Evolutionary conservation across 2,888 invertebrate species (phyloP).

Genomic region (Cistogaster globosa): DNA sequence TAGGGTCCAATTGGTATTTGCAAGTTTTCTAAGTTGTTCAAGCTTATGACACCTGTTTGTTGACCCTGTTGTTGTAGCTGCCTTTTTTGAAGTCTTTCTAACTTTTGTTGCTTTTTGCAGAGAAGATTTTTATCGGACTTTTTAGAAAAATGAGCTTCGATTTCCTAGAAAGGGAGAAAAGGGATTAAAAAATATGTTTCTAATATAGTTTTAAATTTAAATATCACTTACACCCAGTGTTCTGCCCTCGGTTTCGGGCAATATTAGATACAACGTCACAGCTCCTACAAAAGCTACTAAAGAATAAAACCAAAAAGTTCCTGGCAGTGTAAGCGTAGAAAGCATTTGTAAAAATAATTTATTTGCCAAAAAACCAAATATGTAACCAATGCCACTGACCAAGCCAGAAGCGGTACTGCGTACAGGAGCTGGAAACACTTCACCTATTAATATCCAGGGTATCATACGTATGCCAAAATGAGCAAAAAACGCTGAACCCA

Average conservation of each 20-base stretch:
- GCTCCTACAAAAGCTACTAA: constrained; percentile 86
- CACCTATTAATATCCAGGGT: constrained; percentile 92
- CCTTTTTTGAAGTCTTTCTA: constrained; percentile 58
- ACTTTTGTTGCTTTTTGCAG: constrained; percentile 73
- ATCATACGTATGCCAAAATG: constrained; percentile 87
- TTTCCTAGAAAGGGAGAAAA: constrained; percentile 77
- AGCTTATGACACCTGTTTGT: constrained; percentile 68
- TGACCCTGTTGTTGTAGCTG: constrained; percentile 36
- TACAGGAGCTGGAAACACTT: constrained; percentile 88
- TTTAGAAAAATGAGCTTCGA: constrained; percentile 81
- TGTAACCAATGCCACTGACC: constrained; percentile 89
- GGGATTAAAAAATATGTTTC: neutral
- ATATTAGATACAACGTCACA: constrained; percentile 86
- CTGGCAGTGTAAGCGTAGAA: constrained; percentile 86
- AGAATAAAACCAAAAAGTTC: constrained; percentile 89
- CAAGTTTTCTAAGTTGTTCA: constrained; percentile 77
- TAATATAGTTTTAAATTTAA: neutral
- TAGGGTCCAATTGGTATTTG: constrained; percentile 77
- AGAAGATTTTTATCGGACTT: constrained; percentile 78
- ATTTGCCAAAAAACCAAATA: constrained; percentile 90
- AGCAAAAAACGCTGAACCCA: constrained; percentile 87
- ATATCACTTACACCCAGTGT: constrained; percentile 83
- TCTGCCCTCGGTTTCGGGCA: constrained; percentile 93
- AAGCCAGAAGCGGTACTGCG: constrained; percentile 89
- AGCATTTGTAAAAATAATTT: constrained; percentile 89